phyloP scores from a whole-genome alignment of 2,113 vertebrate species.

The Hyperopisus bebe region DNA sequence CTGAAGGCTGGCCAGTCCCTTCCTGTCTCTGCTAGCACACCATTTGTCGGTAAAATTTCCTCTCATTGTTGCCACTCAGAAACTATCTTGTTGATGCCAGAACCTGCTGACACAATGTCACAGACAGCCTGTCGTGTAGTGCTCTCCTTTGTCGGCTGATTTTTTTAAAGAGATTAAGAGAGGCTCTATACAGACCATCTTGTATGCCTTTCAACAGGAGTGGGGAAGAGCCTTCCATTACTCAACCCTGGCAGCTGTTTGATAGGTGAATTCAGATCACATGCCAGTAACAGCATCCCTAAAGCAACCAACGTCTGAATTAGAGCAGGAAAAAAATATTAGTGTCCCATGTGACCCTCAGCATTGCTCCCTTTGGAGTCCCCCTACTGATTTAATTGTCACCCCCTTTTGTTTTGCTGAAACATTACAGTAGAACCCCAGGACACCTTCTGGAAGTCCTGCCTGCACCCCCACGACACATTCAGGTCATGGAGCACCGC shows the following conservation, averaged over 20 bases:
- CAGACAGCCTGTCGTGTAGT: background rate
- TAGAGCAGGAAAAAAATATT: background rate
- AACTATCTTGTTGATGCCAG: slow-evolving; percentile 45
- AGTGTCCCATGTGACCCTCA: background rate
- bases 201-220: background rate
- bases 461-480: background rate
- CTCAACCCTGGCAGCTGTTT: background rate
- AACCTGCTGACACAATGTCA: slow-evolving; percentile 8
- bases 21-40: slow-evolving; percentile 52
- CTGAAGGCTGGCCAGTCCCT: slow-evolving; percentile 49
- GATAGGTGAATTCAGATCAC: background rate
- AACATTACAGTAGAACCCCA: background rate
- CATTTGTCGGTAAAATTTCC: slow-evolving; percentile 50
- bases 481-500: background rate
- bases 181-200: background rate
- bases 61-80: slow-evolving; percentile 56
- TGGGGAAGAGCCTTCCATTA: background rate
- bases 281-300: background rate
- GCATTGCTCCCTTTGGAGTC: background rate
- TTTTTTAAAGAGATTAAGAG: background rate
- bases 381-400: background rate
- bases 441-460: background rate
- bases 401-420: background rate
- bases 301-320: background rate
- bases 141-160: background rate